Conservation (phyloP, 2,888 invertebrate species). For the Brenthis ino region DNA sequence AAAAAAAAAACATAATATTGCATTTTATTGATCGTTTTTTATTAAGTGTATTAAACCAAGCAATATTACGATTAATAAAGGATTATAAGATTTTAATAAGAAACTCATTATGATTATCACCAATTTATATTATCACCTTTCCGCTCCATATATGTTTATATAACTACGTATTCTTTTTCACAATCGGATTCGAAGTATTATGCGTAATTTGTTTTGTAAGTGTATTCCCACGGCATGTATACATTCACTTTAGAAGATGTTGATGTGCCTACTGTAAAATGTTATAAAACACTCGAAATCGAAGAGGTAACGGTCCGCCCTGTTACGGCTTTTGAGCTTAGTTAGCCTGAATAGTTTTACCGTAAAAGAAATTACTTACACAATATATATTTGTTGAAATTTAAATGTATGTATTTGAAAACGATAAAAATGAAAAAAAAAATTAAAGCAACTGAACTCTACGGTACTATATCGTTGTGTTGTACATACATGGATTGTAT, state of each 20-base stretch:
- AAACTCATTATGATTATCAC: conserved; percentile 13
- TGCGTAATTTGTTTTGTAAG: conserved; percentile 25
- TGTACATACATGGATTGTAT: too few relatives aligned
- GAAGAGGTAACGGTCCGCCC: conserved; percentile 13
- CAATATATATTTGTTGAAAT: too few relatives aligned
- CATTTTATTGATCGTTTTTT: neutral
- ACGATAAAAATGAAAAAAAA: too few relatives aligned
- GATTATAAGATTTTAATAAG: conserved; percentile 6
- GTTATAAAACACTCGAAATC: conserved; percentile 13
- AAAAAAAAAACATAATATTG: neutral
- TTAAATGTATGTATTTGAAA: too few relatives aligned
- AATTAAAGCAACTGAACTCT: too few relatives aligned
- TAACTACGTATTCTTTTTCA: conserved; percentile 32
- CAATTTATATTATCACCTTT: conserved; percentile 23
- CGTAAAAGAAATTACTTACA: too few relatives aligned
- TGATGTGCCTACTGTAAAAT: conserved; percentile 21
- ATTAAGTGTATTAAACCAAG: conserved; percentile 9
- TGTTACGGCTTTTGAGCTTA: conserved; percentile 1
- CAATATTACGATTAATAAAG: conserved; percentile 12
- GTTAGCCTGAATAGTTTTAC: conserved; percentile 3
- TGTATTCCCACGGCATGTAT: conserved; percentile 34
- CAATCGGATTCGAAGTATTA: conserved; percentile 28
- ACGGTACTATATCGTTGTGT: too few relatives aligned
- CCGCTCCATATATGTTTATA: conserved; percentile 31
- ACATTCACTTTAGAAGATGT: conserved; percentile 33